These are phyloP conservation scores for Clarias platycephalus DNA, from an alignment of 2,797 vertebrate species.

Conservation along the genomic window DNA sequence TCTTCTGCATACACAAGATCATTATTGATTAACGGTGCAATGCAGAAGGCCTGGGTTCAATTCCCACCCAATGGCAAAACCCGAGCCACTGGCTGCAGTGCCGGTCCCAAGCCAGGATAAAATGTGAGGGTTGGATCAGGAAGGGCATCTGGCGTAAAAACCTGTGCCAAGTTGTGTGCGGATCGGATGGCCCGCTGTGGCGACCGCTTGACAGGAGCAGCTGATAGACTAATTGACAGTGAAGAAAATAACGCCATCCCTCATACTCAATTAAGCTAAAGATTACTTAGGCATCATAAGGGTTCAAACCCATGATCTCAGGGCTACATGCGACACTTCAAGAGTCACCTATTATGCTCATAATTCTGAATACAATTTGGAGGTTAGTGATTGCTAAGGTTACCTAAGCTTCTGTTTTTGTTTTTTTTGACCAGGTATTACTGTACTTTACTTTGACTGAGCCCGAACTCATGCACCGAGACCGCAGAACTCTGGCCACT, in stretches of 20 bases:
- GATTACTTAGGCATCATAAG: not conserved
- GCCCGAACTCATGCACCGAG: constrained; percentile 11
- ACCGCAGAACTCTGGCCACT: constrained; percentile 32
- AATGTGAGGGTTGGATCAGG: too few species aligned
- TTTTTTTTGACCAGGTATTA: not conserved
- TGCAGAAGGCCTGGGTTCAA: too few species aligned
- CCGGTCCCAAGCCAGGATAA: too few species aligned
- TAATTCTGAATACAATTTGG: not conserved
- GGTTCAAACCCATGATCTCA: not conserved
- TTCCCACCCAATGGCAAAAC: too few species aligned
- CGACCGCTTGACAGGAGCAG: too few species aligned
- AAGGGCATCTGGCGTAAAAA: too few species aligned
- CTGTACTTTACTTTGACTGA: constrained; percentile 24
- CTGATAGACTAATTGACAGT: not conserved
- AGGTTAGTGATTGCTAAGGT: not conserved
- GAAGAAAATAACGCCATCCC: not conserved
- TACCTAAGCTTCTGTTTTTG: not conserved
- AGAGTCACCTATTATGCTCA: not conserved
- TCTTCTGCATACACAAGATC: not conserved
- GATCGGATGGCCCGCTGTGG: too few species aligned
- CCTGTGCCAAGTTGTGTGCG: too few species aligned
- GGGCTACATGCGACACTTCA: not conserved
- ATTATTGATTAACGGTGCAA: not conserved
- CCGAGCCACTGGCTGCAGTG: too few species aligned
- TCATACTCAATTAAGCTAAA: not conserved